Percentiles rank a stretch among this genome's conserved stretches.
phyloP scores from a whole-genome alignment of 2,113 vertebrate genomes.

The Thalassoma bifasciatum region DNA sequence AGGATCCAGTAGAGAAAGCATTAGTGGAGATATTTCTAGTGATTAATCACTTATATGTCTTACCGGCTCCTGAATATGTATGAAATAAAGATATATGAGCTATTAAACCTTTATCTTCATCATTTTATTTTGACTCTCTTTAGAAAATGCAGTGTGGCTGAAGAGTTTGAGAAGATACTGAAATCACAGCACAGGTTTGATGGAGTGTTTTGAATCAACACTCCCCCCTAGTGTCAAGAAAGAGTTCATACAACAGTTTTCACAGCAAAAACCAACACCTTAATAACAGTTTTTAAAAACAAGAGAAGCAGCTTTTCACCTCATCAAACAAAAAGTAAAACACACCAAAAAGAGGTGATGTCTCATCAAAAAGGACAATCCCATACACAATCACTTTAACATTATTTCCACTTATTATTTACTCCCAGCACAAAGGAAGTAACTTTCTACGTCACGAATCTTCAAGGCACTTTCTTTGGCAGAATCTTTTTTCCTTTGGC shows the following conservation, averaged over 20 bases:
- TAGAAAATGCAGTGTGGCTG: conserved; percentile 17
- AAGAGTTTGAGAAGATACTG: conserved; percentile 26
- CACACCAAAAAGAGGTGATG: not conserved
- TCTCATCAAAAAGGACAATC: not conserved
- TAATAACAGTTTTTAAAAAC: conserved; percentile 27
- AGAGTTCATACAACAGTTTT: conserved; percentile 15
- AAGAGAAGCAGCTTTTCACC: conserved; percentile 21
- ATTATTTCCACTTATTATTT: conserved; percentile 34
- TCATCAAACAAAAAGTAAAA: not conserved
- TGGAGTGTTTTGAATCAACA: conserved; percentile 55
- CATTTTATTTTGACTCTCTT: conserved; percentile 22
- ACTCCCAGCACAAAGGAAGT: conserved; percentile 11
- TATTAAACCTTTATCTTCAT: not conserved
- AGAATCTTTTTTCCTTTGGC: conserved; percentile 8
- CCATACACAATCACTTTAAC: not conserved
- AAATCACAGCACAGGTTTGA: conserved; percentile 52
- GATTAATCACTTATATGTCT: not conserved
- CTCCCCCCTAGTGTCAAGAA: conserved; percentile 74
- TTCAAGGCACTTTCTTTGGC: conserved; percentile 43
- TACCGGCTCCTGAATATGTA: not conserved
- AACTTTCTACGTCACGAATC: not conserved
- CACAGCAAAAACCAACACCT: conserved; percentile 8
- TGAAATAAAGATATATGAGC: conserved; percentile 10
- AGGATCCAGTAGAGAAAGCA: not conserved
- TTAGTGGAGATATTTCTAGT: not conserved